Conservation (phyloP, 2,888 invertebrate species). For the Chymomyza procnemis region DNA sequence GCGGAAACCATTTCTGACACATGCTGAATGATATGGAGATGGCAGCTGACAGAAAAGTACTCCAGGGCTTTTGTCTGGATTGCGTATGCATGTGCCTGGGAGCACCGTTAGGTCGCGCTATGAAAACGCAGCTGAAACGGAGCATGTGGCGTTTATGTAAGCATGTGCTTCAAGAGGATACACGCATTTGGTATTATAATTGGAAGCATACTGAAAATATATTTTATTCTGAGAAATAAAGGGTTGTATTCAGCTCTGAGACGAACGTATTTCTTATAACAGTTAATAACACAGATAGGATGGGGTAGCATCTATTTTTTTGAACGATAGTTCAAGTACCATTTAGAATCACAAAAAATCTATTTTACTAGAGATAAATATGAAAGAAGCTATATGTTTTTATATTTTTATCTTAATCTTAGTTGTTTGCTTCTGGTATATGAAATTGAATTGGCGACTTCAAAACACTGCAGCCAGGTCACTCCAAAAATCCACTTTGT, state of each 20-base stretch:
- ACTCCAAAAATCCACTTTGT: too few species aligned
- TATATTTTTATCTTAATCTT: too few species aligned
- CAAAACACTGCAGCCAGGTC: too few species aligned
- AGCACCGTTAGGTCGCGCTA: constrained; percentile 1
- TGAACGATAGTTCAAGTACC: too few species aligned
- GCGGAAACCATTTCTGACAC: background rate
- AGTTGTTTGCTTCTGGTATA: too few species aligned
- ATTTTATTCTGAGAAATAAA: background rate
- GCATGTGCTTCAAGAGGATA: background rate
- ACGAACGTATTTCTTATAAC: too few species aligned
- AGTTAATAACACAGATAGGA: too few species aligned
- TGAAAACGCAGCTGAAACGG: background rate
- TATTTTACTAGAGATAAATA: too few species aligned
- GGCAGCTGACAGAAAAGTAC: background rate
- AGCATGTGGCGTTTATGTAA: background rate
- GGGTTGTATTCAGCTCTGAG: background rate
- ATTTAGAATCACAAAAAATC: too few species aligned
- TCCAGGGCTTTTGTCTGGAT: background rate
- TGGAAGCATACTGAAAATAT: background rate
- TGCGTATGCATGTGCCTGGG: background rate
- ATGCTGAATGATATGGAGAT: background rate
- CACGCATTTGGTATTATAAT: background rate
- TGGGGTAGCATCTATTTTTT: too few species aligned
- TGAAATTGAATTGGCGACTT: too few species aligned
- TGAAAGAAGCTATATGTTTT: too few species aligned